These are phyloP conservation scores for Diadromus collaris DNA, from an alignment of 2,888 invertebrate species.

Conservation along the genomic window DNA sequence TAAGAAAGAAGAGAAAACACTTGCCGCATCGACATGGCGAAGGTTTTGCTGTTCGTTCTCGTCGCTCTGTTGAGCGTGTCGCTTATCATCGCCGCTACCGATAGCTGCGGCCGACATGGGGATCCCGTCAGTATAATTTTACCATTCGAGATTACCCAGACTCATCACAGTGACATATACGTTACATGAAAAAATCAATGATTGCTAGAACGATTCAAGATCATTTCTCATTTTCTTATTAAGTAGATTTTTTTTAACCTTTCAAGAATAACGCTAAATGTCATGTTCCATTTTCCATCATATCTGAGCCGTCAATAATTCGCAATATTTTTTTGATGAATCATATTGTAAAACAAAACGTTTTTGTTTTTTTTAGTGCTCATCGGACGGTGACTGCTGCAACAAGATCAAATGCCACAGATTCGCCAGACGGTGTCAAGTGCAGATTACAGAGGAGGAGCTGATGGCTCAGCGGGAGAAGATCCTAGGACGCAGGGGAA, in stretches of 20 bases:
- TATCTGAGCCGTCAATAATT: not conserved
- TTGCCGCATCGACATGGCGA: slow-evolving; percentile 65
- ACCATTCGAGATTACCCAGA: slow-evolving; percentile 7
- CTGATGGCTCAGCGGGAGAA: slow-evolving; percentile 71
- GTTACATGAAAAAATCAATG: slow-evolving; percentile 1
- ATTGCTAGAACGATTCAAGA: not conserved
- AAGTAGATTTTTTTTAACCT: not conserved
- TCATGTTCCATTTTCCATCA: not conserved
- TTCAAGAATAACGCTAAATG: not conserved
- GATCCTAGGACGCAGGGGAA: slow-evolving; percentile 69
- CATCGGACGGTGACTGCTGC: slow-evolving; percentile 66
- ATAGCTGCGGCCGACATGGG: slow-evolving; percentile 71
- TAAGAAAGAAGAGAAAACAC: not conserved
- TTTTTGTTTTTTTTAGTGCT: slow-evolving; percentile 67
- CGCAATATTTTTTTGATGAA: not conserved
- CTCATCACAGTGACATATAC: not conserved
- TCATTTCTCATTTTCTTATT: slow-evolving; percentile 2
- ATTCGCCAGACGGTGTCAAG: slow-evolving; percentile 75
- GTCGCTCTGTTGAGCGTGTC: slow-evolving; percentile 67
- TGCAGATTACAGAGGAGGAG: slow-evolving; percentile 73
- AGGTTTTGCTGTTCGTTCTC: slow-evolving; percentile 65
- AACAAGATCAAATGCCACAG: slow-evolving; percentile 66
- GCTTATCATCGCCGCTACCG: slow-evolving; percentile 66
- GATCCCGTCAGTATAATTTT: slow-evolving; percentile 71
- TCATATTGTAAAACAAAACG: too few relatives aligned